Evolutionary conservation across 2,888 invertebrate genomes (phyloP), one percentile per base, ranked within the genome.

Genomic region (Imbricaverruca yamaguchii): DNA sequence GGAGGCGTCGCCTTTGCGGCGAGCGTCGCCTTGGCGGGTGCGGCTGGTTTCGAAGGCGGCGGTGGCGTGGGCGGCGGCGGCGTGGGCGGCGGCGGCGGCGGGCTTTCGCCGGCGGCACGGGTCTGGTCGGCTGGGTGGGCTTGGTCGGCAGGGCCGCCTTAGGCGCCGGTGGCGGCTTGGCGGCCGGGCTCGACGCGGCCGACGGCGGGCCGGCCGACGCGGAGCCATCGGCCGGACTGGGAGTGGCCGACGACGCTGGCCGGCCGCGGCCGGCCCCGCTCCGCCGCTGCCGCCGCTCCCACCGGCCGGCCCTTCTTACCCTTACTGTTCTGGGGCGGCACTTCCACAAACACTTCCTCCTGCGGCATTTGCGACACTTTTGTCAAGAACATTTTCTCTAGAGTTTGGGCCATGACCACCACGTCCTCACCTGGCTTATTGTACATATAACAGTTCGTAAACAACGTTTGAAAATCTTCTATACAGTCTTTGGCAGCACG

Each of bases 341-440:
- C 89, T 85, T 95, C 94, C 81, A 95, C 89, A 85, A 94, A 94
- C 83, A 92, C 90, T 88, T 97, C 98, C 86, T 98, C 97, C 88
- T 94, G 94, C 83, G 98, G 98, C 96, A 98, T 96, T 86, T 93
- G 93, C 85, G 96, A 93, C 88, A 94, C 92, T 91, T 95, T 94
- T 84, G 94, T 93, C 84, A 94, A 90, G 88, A 95, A 96, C 82
- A 95, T 89, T 88, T 96, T 96, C 88, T 98, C 97, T 85, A 98
- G 89, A 53, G 96, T 94, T 89, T 97, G 96, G 83, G 96, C 97
- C 98, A 98, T 98, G 81, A 98, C 92, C 80, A 97, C 96, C 82
- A 98, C 97, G 90, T 98, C 98, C 89, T 98, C 98, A 83, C 97
- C 97, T 77, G 96, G 95, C 88, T 97, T 97, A 90, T 99, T 98